These are phyloP conservation scores for Gopherus evgoodei DNA, from an alignment of 2,113 vertebrate species.

Conservation along the genomic window DNA sequence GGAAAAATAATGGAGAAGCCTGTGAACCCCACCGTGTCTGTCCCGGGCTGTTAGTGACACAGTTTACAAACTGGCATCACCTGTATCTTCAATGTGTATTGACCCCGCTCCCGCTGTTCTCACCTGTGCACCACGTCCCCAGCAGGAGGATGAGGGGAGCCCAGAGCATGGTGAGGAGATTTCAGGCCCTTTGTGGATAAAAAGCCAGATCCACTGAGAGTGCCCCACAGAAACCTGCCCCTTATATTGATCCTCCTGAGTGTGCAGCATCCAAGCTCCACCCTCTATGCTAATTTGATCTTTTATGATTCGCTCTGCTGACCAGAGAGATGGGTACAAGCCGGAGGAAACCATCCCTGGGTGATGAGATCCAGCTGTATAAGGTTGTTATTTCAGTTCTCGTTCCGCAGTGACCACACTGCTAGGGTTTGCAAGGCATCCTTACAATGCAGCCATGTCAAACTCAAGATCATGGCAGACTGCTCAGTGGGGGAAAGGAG, in stretches of 20 bases:
- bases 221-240: background rate
- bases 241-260: background rate
- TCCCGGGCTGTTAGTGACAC: rapidly evolving
- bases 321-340: no score
- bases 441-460: no score
- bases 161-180: background rate
- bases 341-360: no score
- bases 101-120: background rate
- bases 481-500: no score
- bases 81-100: background rate
- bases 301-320: no score
- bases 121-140: background rate
- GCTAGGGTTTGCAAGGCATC: no score
- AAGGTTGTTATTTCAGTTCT: no score
- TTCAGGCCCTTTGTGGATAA: no score
- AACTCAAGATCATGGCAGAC: no score
- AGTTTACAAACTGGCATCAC: no score
- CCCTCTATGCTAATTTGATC: background rate
- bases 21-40: background rate
- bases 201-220: background rate
- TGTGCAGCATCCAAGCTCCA: background rate
- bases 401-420: no score
- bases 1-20: background rate
- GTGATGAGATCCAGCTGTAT: no score
- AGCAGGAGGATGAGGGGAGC: background rate